Percentiles rank a stretch among this genome's conserved stretches.
Evolutionary conservation across 2,888 invertebrate genomes (phyloP).

Genomic region (Meteorus colon): DNA sequence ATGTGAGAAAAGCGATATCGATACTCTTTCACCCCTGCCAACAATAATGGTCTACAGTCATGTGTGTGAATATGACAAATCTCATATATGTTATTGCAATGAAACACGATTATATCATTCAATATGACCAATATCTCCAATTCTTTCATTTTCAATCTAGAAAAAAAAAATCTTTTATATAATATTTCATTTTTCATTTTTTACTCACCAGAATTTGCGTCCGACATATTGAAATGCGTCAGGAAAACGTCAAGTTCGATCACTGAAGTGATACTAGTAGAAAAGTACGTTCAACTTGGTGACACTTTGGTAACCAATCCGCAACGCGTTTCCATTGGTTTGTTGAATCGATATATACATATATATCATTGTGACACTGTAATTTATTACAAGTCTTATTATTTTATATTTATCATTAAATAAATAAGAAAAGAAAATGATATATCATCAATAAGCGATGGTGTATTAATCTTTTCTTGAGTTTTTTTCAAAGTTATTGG

Average conservation of each 20-base stretch:
- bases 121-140: background rate
- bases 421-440: background rate
- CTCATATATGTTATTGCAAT: background rate
- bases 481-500: background rate
- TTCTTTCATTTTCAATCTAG: background rate
- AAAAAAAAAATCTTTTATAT: too few relatives aligned
- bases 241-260: slow-evolving; percentile 48
- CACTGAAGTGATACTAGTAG: slow-evolving; percentile 43
- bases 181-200: background rate
- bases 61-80: slow-evolving; percentile 27
- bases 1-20: slow-evolving; percentile 10
- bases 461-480: background rate
- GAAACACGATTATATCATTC: background rate
- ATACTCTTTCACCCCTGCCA: background rate
- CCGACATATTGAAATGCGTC: slow-evolving; percentile 61
- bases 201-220: slow-evolving; percentile 62
- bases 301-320: slow-evolving; percentile 59
- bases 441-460: too few relatives aligned
- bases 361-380: slow-evolving; percentile 25
- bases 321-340: slow-evolving; percentile 61
- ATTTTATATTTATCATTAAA: background rate
- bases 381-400: background rate
- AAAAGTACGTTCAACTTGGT: slow-evolving; percentile 57
- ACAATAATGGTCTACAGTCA: slow-evolving; percentile 15
- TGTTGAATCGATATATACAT: slow-evolving; percentile 63